Base-by-base conservation (phyloP, 2,888 invertebrate genomes). In the Archaeoteleia sp. region DNA sequence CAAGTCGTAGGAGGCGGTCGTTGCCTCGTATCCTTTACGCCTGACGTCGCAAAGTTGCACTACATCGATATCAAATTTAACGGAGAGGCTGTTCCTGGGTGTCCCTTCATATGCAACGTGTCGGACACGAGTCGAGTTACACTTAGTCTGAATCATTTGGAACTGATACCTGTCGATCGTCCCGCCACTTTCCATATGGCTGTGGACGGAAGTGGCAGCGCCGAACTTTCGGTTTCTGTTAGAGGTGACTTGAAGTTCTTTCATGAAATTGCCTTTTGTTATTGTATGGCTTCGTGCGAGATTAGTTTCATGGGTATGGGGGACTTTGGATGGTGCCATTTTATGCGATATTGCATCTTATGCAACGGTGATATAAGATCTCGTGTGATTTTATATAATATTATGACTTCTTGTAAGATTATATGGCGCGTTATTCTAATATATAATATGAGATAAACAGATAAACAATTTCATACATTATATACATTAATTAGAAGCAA, bases 11-110 rank as follows among this genome's bases (percentile, higher is more conserved):
- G 97, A 20, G 96, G 97, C 40, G 98, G 97, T 43, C 91, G 95
- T 71, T 97, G 97, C 81, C 89, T 96, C 40, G 97, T 97, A 23
- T 95, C 95, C 69, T 97, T 97, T 87, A 95, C 96, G 12, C 97
- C 97, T 30, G 96, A 96, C 85, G 90, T 92, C 73, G 91, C 95
- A 1, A 95, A 95, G 75, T 92, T 95, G 15, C 97, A 97, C 86
- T 89, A 95, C 78, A 96, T 97, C 73, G 96, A 96, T 85, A 96
- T 97, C 61, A 96, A 95, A 87, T 97, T 97, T 86, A 97, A 97
- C 84, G 95, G 95, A 42, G 96, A 96, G 86, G 94, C 95, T 14
- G 95, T 97, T 17, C 91, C 93, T 63, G 95, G 94, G 70, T 96
- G 96, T 78, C 96, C 96, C 4, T 95, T 96, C 76, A 91, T 95